Percentiles rank a stretch among this genome's conserved stretches.
Conservation (phyloP, 2,113 vertebrate species). For the Rattus rattus region DNA sequence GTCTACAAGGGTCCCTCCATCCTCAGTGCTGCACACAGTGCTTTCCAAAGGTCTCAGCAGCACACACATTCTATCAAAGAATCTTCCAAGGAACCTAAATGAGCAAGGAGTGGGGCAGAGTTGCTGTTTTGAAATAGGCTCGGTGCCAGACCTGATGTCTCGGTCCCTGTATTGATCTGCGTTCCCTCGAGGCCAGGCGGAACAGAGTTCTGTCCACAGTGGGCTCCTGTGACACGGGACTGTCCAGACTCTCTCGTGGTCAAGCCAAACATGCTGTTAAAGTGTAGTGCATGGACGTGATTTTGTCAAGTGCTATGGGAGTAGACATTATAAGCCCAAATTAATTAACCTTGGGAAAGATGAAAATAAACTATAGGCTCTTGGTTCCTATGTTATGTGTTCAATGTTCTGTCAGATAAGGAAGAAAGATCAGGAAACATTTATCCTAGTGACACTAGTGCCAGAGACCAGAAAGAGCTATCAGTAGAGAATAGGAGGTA, state of each 20-base stretch:
- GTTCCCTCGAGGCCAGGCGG: not conserved
- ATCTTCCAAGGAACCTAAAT: not conserved
- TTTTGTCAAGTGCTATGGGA: not conserved
- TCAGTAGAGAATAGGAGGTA: not conserved
- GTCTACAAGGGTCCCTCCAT: not conserved
- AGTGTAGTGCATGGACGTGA: not conserved
- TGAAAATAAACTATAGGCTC: not conserved
- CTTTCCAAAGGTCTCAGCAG: not conserved
- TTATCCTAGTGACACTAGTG: not conserved
- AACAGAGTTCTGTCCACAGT: not conserved
- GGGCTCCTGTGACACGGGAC: accelerated
- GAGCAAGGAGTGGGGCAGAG: not conserved
- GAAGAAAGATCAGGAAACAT: not conserved
- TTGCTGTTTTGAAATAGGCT: not conserved
- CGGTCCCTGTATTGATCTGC: not conserved
- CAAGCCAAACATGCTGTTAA: not conserved
- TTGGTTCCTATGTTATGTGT: not conserved
- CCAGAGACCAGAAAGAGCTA: not conserved
- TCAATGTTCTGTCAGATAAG: not conserved
- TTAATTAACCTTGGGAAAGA: not conserved
- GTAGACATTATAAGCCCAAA: not conserved
- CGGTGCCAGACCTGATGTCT: not conserved
- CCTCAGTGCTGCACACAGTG: accelerated
- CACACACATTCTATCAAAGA: not conserved
- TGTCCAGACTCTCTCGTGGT: not conserved